Base-by-base conservation (phyloP, 2,888 invertebrate genomes). In the Heliothis peltigera region DNA sequence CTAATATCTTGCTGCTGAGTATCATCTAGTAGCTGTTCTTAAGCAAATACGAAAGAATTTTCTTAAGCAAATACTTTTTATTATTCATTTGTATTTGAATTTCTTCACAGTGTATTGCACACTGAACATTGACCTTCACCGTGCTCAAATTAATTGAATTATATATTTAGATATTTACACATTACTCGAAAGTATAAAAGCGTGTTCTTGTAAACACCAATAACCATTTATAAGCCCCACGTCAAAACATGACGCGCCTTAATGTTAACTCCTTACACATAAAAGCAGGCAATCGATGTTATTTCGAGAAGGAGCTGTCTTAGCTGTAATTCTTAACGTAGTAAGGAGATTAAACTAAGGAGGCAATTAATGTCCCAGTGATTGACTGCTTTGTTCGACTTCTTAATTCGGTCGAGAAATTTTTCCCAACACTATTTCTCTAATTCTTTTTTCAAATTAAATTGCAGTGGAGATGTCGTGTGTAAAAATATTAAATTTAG, bases 341-440 rank as follows among this genome's bases (percentile, higher is more conserved):
- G 89, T 89, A 85, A 80, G 75, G 79, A 88, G 91, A 91, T 92
- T 90, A 91, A 89, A 89, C 84, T 82, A 81, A 88, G 85, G 77
- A 86, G 82, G 86, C 87, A 89, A 89, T 92, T 91, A 92, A 92
- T 85, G 92, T 92, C 92, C 71, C 57, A 57, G 79, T 91, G 92
- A 92, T 92, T 92, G 90, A 93, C 79, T 87, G 89, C 86, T 83
- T 81, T 65, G 74, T 77, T 77, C 76, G 75, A 80, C 77, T 80
- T 85, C 82, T 77, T 82, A 77, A 77, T 75, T 75, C 70, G 70
- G 70, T 65, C 67, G 53, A 65, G 35, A 55, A 71, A 75, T 62
- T 74, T 78, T 73, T 64, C 59, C 52, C 62, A 25, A 35, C 73
- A 67, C 58, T 42, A 64, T 63, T 58, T 58, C 57, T 35, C 4